Percentiles rank a stretch among this genome's conserved stretches.
These are phyloP conservation scores for Anoplius nigerrimus DNA, from an alignment of 2,888 invertebrate genomes.

Conservation along the genomic window DNA sequence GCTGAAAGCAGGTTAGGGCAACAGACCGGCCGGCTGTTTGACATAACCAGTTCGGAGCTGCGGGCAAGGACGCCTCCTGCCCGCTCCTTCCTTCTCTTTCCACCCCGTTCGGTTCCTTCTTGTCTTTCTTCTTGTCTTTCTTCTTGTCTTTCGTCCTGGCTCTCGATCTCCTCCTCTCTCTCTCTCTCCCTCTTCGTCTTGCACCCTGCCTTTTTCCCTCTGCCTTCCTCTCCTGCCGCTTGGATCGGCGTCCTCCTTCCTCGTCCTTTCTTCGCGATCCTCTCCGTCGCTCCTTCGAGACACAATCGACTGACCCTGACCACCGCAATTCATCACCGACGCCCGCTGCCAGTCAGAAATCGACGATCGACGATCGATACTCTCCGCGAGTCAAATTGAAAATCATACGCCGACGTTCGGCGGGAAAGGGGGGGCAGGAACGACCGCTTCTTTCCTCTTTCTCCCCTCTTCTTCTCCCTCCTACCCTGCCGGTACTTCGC, in stretches of 20 bases:
- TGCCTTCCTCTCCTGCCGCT: background rate
- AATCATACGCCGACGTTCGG: no score
- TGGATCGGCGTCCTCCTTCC: background rate
- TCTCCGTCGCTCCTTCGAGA: constrained; percentile 25
- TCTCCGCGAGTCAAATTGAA: no score
- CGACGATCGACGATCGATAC: constrained; percentile 5
- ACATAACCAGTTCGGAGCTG: constrained; percentile 62
- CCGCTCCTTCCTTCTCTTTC: constrained; percentile 9
- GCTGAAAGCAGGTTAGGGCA: constrained; percentile 46
- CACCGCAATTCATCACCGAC: constrained; percentile 47
- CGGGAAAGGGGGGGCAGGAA: no score
- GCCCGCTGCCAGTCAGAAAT: constrained; percentile 33
- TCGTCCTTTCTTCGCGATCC: background rate
- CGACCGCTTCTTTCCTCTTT: no score
- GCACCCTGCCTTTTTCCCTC: background rate
- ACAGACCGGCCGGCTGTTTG: constrained; percentile 48
- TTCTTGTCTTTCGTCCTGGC: constrained; percentile 7
- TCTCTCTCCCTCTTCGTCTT: constrained; percentile 18
- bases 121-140: background rate
- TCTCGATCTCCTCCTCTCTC: constrained; percentile 8
- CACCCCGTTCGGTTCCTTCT: no score
- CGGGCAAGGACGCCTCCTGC: constrained; percentile 52
- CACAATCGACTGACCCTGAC: constrained; percentile 55
- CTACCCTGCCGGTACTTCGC: no score
- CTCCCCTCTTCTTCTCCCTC: no score